These are phyloP conservation scores for Automeris io DNA, from an alignment of 2,888 invertebrate species.

Conservation along the genomic window DNA sequence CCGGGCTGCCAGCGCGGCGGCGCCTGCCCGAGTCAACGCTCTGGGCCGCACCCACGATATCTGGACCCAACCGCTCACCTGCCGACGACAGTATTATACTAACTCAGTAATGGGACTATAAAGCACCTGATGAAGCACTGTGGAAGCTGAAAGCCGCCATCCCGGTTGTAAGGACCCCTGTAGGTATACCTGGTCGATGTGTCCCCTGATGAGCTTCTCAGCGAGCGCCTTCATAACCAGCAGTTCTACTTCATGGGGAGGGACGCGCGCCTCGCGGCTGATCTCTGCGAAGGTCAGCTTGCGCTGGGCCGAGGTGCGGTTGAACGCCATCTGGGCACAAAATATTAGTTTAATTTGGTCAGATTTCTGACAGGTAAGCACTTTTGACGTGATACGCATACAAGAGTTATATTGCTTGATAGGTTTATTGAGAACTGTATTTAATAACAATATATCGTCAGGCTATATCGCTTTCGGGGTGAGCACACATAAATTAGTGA, in stretches of 20 bases:
- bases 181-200: slow-evolving; percentile 91
- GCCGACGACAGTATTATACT: background rate
- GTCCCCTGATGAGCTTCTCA: slow-evolving; percentile 94
- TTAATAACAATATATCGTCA: too few species aligned
- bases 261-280: slow-evolving; percentile 88
- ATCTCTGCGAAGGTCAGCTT: slow-evolving; percentile 95
- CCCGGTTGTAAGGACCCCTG: too few species aligned
- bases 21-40: slow-evolving; percentile 47
- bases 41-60: slow-evolving; percentile 63
- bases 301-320: slow-evolving; percentile 90
- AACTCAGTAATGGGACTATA: too few species aligned
- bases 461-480: too few species aligned
- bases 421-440: too few species aligned
- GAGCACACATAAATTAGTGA: too few species aligned
- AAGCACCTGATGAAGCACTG: too few species aligned
- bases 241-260: slow-evolving; percentile 92
- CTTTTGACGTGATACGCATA: too few species aligned
- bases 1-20: slow-evolving; percentile 43
- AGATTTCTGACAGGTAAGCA: too few species aligned
- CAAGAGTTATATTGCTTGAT: too few species aligned
- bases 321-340: slow-evolving; percentile 92
- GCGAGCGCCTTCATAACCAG: slow-evolving; percentile 98
- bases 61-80: slow-evolving; percentile 48
- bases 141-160: too few species aligned
- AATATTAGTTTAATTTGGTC: background rate